These are phyloP conservation scores for Allenopithecus nigroviridis DNA, from an alignment of 2,797 vertebrate species.

Conservation along the genomic window DNA sequence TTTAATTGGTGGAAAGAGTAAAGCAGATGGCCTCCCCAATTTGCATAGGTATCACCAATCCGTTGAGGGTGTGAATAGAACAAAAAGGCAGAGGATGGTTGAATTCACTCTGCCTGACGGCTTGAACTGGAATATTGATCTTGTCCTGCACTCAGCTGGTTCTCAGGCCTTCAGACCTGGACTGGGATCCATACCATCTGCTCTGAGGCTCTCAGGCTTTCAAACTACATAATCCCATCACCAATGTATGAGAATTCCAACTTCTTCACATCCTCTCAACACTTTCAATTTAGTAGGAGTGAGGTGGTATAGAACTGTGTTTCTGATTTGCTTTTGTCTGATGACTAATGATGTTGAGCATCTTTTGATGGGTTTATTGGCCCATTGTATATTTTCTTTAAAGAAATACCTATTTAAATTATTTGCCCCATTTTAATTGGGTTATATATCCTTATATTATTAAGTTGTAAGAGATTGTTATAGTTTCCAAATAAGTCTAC, in stretches of 20 bases:
- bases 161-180: background rate
- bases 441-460: background rate
- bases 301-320: background rate
- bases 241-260: background rate
- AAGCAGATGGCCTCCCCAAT: fast-evolving
- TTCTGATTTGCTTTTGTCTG: background rate
- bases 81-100: background rate
- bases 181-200: too few relatives aligned
- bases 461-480: background rate
- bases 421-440: background rate
- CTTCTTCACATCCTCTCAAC: background rate
- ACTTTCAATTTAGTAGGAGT: background rate
- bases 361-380: background rate
- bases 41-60: background rate
- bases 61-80: too few relatives aligned
- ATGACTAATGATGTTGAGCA: background rate
- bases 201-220: background rate
- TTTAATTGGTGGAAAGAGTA: too few relatives aligned
- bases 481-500: background rate
- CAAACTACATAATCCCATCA: background rate
- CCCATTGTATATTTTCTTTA: background rate
- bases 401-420: background rate
- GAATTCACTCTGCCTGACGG: too few relatives aligned
- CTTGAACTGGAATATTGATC: too few relatives aligned
- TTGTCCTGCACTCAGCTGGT: background rate